A percentile compares a stretch with the other conserved stretches of the same genome.
Evolutionary conservation across 2,888 invertebrate species (phyloP).

Genomic region (Drosophila colorata): DNA sequence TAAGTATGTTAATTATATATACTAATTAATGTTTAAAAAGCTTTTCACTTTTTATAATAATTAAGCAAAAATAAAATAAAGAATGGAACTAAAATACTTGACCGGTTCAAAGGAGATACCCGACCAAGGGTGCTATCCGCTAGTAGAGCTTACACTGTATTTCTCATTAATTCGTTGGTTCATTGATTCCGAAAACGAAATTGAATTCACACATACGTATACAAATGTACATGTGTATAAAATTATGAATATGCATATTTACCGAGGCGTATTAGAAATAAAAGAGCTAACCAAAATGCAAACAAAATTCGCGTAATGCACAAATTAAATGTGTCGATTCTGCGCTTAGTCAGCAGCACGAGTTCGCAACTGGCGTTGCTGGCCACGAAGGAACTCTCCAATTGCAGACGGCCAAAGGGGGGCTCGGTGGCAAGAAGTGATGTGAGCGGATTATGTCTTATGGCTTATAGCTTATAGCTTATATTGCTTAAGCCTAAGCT

Average conservation of each 20-base stretch:
- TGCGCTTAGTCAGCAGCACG: conserved; percentile 63
- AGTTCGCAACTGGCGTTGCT: conserved; percentile 19
- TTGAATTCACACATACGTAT: conserved; percentile 67
- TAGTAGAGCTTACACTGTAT: conserved; percentile 18
- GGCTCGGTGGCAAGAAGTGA: conserved; percentile 5
- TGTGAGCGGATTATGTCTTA: conserved; percentile 44
- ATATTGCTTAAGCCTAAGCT: conserved; percentile 60
- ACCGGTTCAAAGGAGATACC: no score
- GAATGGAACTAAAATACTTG: no score
- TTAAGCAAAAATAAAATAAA: no score
- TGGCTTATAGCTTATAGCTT: conserved; percentile 35
- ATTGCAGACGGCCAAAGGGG: conserved; percentile 41
- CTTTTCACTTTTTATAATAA: no score
- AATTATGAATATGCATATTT: conserved; percentile 48
- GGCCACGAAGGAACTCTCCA: conserved; percentile 40
- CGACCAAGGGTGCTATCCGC: neutral
- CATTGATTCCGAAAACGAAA: conserved; percentile 80
- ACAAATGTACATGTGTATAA: conserved; percentile 29
- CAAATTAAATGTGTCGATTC: conserved; percentile 44
- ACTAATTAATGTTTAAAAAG: no score
- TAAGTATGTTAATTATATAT: no score
- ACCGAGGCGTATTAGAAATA: conserved; percentile 59
- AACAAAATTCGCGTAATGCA: conserved; percentile 46
- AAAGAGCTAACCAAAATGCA: conserved; percentile 38
- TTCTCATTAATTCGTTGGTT: conserved; percentile 70